A percentile compares a stretch with the other conserved stretches of the same genome.
Conservation (phyloP, 2,888 invertebrate species). For the Scaptomyza polygonia region DNA sequence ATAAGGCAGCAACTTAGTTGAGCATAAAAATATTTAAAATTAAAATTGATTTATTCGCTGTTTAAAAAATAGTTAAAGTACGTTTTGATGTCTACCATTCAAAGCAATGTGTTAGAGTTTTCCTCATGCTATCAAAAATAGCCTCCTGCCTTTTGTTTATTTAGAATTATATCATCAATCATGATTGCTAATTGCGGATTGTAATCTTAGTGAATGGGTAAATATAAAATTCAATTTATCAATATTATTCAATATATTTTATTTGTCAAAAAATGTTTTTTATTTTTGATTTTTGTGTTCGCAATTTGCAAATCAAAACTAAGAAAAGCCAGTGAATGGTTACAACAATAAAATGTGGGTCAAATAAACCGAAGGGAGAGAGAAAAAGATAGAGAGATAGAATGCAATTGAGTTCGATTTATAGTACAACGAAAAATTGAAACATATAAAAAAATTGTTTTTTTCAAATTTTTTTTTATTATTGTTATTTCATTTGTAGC, state of each 20-base stretch:
- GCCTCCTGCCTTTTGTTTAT: too few relatives aligned
- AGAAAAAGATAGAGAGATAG: not conserved
- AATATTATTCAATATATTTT: constrained; percentile 7
- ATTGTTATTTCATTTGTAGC: constrained; percentile 75
- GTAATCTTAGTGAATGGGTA: not conserved
- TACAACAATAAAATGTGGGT: constrained; percentile 42
- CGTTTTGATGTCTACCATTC: too few relatives aligned
- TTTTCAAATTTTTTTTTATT: constrained; percentile 46
- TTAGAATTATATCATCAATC: not conserved
- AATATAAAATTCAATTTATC: not conserved
- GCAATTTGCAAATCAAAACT: constrained; percentile 40
- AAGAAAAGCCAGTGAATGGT: constrained; percentile 52
- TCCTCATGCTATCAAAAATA: too few relatives aligned
- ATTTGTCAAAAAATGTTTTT: not conserved
- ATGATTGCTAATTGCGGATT: not conserved
- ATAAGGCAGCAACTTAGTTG: too few relatives aligned
- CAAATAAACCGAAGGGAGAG: constrained; percentile 21
- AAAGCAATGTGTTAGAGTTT: too few relatives aligned
- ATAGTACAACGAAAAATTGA: too few relatives aligned
- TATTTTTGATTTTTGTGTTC: constrained; percentile 13
- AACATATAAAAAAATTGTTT: too few relatives aligned
- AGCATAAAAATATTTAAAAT: too few relatives aligned
- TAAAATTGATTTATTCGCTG: too few relatives aligned
- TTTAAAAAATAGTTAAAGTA: too few relatives aligned
- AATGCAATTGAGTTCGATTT: not conserved